Conservation (phyloP, 2,888 invertebrate genomes). For the Dysmachus trigonus region DNA sequence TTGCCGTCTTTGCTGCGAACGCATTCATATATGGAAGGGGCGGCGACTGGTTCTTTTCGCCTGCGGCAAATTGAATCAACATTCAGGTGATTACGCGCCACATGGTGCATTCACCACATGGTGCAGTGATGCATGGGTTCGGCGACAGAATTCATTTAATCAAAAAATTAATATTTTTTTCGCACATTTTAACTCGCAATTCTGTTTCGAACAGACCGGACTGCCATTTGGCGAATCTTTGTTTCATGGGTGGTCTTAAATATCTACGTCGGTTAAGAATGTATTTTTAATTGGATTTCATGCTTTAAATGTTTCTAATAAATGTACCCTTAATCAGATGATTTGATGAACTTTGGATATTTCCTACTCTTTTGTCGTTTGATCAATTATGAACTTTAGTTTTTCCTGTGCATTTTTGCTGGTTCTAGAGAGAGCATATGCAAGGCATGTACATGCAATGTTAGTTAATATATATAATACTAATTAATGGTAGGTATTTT, state of each 20-base stretch:
- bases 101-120: not conserved
- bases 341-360: not conserved
- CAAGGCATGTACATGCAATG: too few relatives aligned
- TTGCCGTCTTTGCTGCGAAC: not conserved
- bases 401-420: too few relatives aligned
- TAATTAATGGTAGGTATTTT: too few relatives aligned
- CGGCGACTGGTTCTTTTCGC: not conserved
- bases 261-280: not conserved
- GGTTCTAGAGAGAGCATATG: not conserved
- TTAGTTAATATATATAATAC: too few relatives aligned
- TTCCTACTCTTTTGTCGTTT: not conserved
- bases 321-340: not conserved
- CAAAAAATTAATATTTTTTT: conserved; percentile 2
- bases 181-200: not conserved
- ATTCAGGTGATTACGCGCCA: not conserved
- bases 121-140: not conserved
- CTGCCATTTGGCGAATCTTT: not conserved
- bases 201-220: not conserved
- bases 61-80: not conserved
- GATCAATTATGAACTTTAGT: too few relatives aligned
- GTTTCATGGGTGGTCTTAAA: not conserved
- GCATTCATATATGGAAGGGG: not conserved
- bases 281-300: not conserved
- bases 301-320: not conserved
- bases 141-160: conserved; percentile 29